Evolutionary conservation across 1,140 invertebrate species (phyloP), one percentile per base, ranked within the genome.

Genomic region (Zaprionus capensis): DNA sequence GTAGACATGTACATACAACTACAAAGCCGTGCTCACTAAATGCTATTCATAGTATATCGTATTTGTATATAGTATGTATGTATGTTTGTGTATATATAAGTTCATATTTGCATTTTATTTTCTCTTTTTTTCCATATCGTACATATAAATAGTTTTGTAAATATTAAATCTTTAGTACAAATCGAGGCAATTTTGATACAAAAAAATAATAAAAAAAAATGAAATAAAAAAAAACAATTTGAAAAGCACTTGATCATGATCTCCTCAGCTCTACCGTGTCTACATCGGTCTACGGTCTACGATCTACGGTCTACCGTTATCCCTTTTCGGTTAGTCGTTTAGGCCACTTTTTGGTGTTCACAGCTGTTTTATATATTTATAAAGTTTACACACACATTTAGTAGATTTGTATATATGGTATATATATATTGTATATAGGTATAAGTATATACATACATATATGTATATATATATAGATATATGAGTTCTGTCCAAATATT

Each of bases 301-400:
- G 41, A n/a, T 44, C 41, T 44, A n/a, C n/a, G 41, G 15, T 17
- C 6, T 44, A 44, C 41, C 41, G 41, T 74, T 44, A 59, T 69
- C 53, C 69, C 65, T 61, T 67, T 67, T 67, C 57, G 36, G 49
- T 69, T 73, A 44, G 46, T 72, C 44, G 46, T 71, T 73, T 90
- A 88, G 85, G 85, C 85, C 85, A 88, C 85, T 88, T 88, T 88
- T 88, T 88, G 85, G 85, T 88, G 85, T 88, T 88, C 85, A 90
- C 85, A 88, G 85, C 85, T 88, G 75, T 83, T 71, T 36, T 55
- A 65, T 65, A 49, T 65, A 28, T 38, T 65, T 53, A 53, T 53
- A 24, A 53, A 53, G 14, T 53, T 71, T 56, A 71, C 46, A 63
- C 56, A 61, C 59, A 49, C 20, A 69, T 34, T 46, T 46, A 46